Base-by-base conservation (phyloP, 2,888 invertebrate species). In the Drosophila mulleri region DNA sequence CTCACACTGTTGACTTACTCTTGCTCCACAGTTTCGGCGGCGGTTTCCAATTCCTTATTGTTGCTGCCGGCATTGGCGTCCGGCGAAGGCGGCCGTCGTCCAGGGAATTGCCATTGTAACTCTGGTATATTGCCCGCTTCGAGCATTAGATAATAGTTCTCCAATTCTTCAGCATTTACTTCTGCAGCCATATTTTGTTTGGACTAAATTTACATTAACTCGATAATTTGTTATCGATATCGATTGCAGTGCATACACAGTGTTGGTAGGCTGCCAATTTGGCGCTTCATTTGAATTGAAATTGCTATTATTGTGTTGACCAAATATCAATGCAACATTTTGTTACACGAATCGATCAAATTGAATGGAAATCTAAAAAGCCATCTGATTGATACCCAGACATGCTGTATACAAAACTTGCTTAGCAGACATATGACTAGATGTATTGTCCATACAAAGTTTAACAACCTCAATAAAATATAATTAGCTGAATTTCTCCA, bases 81-180 rank as follows among this genome's bases (percentile, higher is more conserved):
- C 0, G 97, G 96, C 0, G 96, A 96, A 3, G 96, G 96, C 5
- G 96, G 94, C 63, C 96, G 94, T 73, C 97, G 94, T 0, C 97
- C 97, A 0, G 96, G 96, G 88, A 96, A 96, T 89, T 96, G 96
- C 97, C 97, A 97, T 78, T 96, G 95, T 1, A 97, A 91, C 67
- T 95, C 94, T 26, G 96, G 93, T 32, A 95, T 94, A 41, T 94
- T 95, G 47, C 94, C 95, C 82, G 95, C 95, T 73, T 96, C 96
- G 11, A 98, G 93, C 75, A 94, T 94, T 71, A 95, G 94, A 89
- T 97, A 97, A 57, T 97, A 94, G 35, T 94, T 94, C 72, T 96
- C 94, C 58, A 97, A 93, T 85, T 96, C 96, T 53, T 95, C 95
- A 0, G 96, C 94, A 41, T 86, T 83, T 2, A 86, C 88, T 14